Evolutionary conservation across 1,140 invertebrate genomes (phyloP).

Genomic region (Cecropterus lyciades): DNA sequence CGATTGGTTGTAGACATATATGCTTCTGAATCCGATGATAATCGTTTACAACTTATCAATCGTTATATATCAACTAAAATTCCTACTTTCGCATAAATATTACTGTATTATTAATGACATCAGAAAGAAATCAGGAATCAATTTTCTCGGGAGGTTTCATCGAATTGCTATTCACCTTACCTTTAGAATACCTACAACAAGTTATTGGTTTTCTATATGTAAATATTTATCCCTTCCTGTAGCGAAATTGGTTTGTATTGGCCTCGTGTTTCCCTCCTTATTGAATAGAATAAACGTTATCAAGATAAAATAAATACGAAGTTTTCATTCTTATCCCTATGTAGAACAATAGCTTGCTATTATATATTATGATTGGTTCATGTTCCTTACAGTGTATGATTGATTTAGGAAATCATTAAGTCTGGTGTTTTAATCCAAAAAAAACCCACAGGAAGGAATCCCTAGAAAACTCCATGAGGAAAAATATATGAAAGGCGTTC

Average conservation of each 20-base stretch:
- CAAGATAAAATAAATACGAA: conserved; percentile 28
- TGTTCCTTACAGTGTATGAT: too few relatives aligned
- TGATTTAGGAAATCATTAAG: too few relatives aligned
- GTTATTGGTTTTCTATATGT: conserved; percentile 34
- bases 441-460: too few relatives aligned
- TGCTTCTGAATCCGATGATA: too few relatives aligned
- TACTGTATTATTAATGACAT: background rate
- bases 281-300: conserved; percentile 50
- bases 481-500: too few relatives aligned
- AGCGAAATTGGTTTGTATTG: conserved; percentile 54
- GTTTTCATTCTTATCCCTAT: conserved; percentile 10
- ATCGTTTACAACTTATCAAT: too few relatives aligned
- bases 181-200: conserved; percentile 24
- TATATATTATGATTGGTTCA: background rate
- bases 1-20: too few relatives aligned
- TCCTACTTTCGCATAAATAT: background rate
- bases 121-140: conserved; percentile 9
- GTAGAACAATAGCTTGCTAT: conserved; percentile 7
- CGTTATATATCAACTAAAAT: too few relatives aligned
- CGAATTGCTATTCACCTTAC: conserved; percentile 27
- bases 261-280: conserved; percentile 46
- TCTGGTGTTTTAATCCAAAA: too few relatives aligned
- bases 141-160: conserved; percentile 14
- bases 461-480: too few relatives aligned
- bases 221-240: conserved; percentile 27